Conservation (phyloP, 1,140 invertebrate species). For the Anastrepha obliqua region DNA sequence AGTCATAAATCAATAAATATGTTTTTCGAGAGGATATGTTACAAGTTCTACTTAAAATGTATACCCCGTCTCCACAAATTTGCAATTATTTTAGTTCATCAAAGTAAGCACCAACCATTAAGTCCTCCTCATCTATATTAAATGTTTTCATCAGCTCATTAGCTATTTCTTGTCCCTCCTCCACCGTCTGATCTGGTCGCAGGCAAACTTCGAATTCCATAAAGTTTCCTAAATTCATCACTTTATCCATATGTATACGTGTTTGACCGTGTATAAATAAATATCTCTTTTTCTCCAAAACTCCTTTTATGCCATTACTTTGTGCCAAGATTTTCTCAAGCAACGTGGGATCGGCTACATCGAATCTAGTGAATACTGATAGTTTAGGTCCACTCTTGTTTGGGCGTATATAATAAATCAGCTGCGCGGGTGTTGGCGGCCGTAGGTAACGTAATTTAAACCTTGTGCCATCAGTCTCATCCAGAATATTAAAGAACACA, state of each 20-base stretch:
- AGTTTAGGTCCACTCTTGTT: slow-evolving; percentile 75
- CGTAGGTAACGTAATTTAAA: slow-evolving; percentile 85
- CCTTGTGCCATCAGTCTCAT: slow-evolving; percentile 78
- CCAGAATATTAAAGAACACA: slow-evolving; percentile 81
- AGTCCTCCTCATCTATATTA: slow-evolving; percentile 80
- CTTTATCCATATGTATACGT: slow-evolving; percentile 90
- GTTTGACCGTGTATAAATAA: slow-evolving; percentile 90
- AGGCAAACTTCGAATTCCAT: slow-evolving; percentile 93
- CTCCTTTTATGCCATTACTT: slow-evolving; percentile 80
- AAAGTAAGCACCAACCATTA: slow-evolving; percentile 86
- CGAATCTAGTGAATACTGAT: slow-evolving; percentile 71
- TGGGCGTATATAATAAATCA: slow-evolving; percentile 87
- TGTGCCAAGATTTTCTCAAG: slow-evolving; percentile 76
- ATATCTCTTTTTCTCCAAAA: slow-evolving; percentile 83
- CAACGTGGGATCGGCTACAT: slow-evolving; percentile 68
- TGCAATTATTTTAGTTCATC: slow-evolving; percentile 74
- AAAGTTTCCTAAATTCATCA: slow-evolving; percentile 87
- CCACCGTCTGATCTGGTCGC: slow-evolving; percentile 79
- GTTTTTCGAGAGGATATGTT: too few species aligned
- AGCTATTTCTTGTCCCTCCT: slow-evolving; percentile 84
- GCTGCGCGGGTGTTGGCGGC: slow-evolving; percentile 74
- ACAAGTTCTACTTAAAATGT: not conserved
- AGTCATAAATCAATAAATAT: too few species aligned
- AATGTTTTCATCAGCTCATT: slow-evolving; percentile 82
- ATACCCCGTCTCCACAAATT: not conserved